Conservation (phyloP, 1,140 invertebrate genomes). For the Zaprionus ornatus region DNA sequence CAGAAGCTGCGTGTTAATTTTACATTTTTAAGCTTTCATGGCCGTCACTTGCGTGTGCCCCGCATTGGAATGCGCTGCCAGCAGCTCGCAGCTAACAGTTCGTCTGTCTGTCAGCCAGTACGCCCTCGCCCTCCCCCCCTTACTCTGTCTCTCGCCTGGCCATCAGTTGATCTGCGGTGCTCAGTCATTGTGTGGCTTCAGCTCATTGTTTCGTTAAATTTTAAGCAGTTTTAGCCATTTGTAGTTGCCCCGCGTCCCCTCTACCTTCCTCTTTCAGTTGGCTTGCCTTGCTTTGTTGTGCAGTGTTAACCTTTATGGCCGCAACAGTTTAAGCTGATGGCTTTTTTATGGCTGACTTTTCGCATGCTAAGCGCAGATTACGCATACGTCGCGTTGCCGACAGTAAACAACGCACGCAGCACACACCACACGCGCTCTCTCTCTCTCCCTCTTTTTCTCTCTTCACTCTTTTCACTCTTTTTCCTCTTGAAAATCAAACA, state of each 20-base stretch:
- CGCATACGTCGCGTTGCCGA: slow-evolving; percentile 64
- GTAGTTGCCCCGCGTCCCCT: slow-evolving; percentile 26
- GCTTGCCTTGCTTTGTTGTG: slow-evolving; percentile 41
- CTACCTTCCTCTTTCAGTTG: background rate
- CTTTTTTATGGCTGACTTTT: slow-evolving; percentile 79
- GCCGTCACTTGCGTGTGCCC: slow-evolving; percentile 72
- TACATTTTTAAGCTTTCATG: slow-evolving; percentile 82
- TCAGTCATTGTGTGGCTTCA: slow-evolving; percentile 46
- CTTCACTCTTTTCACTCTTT: slow-evolving; percentile 5
- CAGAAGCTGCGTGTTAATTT: slow-evolving; percentile 82
- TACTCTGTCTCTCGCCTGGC: slow-evolving; percentile 1
- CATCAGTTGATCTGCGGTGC: slow-evolving; percentile 17
- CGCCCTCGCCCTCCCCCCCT: background rate
- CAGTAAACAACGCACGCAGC: slow-evolving; percentile 42
- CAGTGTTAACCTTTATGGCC: slow-evolving; percentile 75
- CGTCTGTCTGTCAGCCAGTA: background rate
- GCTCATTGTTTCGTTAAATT: slow-evolving; percentile 77
- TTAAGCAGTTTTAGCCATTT: slow-evolving; percentile 75
- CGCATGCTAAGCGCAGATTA: slow-evolving; percentile 77
- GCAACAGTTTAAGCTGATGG: slow-evolving; percentile 80
- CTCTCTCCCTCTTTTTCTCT: background rate
- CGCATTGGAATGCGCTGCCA: slow-evolving; percentile 63
- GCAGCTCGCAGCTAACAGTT: background rate
- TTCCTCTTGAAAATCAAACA: slow-evolving; percentile 38
- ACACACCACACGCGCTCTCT: background rate